Evolutionary conservation across 1,140 invertebrate genomes (phyloP).

Genomic region (Adelges cooleyi): DNA sequence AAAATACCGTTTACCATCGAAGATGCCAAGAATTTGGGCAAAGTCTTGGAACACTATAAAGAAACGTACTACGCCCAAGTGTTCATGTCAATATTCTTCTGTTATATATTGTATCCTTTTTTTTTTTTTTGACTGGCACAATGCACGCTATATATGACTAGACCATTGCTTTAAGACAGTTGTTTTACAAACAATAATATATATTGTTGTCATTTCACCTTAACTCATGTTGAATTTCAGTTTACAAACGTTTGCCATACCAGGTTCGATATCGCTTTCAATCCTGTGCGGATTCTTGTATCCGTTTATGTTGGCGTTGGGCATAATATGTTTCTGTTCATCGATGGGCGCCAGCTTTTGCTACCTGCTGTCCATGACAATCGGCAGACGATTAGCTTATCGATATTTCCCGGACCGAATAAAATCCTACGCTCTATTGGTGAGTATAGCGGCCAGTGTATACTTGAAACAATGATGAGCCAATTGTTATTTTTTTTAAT

Average conservation of each 20-base stretch:
- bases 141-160: not conserved
- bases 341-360: constrained; percentile 91
- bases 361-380: constrained; percentile 80
- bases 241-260: constrained; percentile 98
- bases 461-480: not conserved
- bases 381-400: constrained; percentile 72
- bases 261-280: constrained; percentile 94
- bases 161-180: not conserved
- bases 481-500: constrained; percentile 18
- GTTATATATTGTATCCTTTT: constrained; percentile 99
- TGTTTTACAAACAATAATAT: not conserved
- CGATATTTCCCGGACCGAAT: constrained; percentile 84
- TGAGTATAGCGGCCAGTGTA: constrained; percentile 39
- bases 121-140: not conserved
- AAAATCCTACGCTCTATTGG: constrained; percentile 69
- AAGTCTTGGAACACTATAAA: constrained; percentile 84
- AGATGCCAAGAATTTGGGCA: constrained; percentile 89
- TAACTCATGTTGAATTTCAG: constrained; percentile 44
- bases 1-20: constrained; percentile 89
- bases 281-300: constrained; percentile 96
- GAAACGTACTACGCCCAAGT: constrained; percentile 90
- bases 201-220: constrained; percentile 33
- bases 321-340: constrained; percentile 90
- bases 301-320: constrained; percentile 77
- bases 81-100: constrained; percentile 71